Conservation (phyloP, 37 sponge, comb jelly and placozoan genomes). For the Bolinopsis microptera region DNA sequence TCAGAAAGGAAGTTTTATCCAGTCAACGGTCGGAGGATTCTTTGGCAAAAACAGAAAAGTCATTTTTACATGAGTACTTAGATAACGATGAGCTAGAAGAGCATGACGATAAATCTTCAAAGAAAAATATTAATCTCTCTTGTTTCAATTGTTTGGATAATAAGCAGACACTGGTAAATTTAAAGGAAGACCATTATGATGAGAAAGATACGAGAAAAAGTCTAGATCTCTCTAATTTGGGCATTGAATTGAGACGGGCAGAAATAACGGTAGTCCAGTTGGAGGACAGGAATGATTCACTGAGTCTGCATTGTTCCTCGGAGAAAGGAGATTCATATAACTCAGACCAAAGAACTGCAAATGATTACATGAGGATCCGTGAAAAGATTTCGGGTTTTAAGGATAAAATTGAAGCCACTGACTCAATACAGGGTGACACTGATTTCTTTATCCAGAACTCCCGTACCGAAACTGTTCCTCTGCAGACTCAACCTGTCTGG, state of each 20-base stretch:
- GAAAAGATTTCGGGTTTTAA: not conserved
- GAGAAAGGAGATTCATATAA: not conserved
- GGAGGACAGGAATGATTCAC: too few relatives aligned
- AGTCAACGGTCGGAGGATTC: not conserved
- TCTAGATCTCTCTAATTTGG: not conserved
- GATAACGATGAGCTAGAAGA: not conserved
- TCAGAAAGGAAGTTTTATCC: not conserved
- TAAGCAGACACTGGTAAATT: not conserved
- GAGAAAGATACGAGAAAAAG: too few relatives aligned
- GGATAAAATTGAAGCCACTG: not conserved
- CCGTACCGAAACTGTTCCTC: too few relatives aligned
- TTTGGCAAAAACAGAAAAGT: not conserved
- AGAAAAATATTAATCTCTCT: too few relatives aligned
- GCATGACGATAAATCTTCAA: not conserved
- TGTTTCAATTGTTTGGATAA: too few relatives aligned
- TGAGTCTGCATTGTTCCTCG: not conserved
- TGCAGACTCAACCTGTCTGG: too few relatives aligned
- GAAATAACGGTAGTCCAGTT: not conserved
- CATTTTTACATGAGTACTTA: not conserved
- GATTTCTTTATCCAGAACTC: too few relatives aligned
- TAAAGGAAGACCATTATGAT: too few relatives aligned
- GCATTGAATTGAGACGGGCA: not conserved
- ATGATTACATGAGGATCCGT: too few relatives aligned
- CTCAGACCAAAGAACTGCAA: too few relatives aligned
- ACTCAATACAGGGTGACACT: not conserved